These are phyloP conservation scores for Euleptes europaea DNA, from an alignment of 2,113 vertebrate species.

Conservation along the genomic window DNA sequence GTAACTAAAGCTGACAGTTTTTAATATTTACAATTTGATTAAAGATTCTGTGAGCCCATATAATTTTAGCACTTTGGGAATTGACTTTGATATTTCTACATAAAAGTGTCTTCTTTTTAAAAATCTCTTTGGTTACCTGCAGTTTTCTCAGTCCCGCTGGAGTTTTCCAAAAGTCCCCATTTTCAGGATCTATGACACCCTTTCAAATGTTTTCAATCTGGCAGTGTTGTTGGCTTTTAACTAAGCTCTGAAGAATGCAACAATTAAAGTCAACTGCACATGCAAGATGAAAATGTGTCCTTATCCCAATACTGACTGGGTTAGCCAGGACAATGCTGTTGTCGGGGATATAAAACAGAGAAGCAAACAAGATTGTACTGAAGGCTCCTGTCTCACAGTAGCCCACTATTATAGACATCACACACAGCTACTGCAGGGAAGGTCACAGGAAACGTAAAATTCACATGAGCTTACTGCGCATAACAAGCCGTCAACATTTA, in stretches of 20 bases:
- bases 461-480: conserved; percentile 22
- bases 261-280: conserved; percentile 41
- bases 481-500: conserved; percentile 14
- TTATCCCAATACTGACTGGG: conserved; percentile 18
- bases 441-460: conserved; percentile 17
- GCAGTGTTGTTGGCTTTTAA: conserved; percentile 32
- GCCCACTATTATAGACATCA: conserved; percentile 31
- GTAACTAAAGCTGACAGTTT: too few relatives aligned
- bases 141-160: too few relatives aligned
- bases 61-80: too few relatives aligned
- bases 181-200: too few relatives aligned
- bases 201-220: too few relatives aligned
- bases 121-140: too few relatives aligned
- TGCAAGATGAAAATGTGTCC: conserved; percentile 36
- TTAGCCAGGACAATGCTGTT: conserved; percentile 18
- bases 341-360: conserved; percentile 34
- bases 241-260: conserved; percentile 35
- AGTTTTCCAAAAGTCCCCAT: too few relatives aligned
- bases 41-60: too few relatives aligned
- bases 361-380: conserved; percentile 31
- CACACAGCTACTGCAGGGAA: conserved; percentile 21
- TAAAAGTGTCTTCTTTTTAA: too few relatives aligned
- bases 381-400: conserved; percentile 13
- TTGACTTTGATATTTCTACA: too few relatives aligned
- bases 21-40: too few relatives aligned